Base-by-base conservation (phyloP, 2,888 invertebrate genomes). In the Willowsia nigromaculata region DNA sequence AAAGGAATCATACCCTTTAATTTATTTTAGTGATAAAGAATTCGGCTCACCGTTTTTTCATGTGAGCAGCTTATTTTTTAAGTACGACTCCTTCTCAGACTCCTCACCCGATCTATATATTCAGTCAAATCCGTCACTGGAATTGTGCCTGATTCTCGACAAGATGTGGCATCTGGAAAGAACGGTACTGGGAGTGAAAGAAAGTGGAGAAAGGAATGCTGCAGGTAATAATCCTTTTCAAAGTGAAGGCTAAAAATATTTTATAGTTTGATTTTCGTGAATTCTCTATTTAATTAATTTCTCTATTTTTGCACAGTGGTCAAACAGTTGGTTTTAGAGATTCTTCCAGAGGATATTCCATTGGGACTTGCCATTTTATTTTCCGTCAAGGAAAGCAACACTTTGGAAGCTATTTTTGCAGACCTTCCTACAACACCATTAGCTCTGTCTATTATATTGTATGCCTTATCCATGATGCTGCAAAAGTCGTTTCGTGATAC, bases 351-450 rank as follows among this genome's bases (percentile, higher is more conserved):
- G 92, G 95, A 95, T 91, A 94, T 94, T 92, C 93, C 94, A 1
- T 93, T 95, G 56, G 95, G 95, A 15, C 93, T 95, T 88, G 94
- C 94, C 0, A 95, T 95, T 93, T 94, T 95, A 25, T 92, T 95
- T 87, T 94, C 94, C 78, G 91, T 95, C 40, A 93, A 94, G 33
- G 93, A 94, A 93, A 92, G 93, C 0, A 89, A 93, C 6, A 93
- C 93, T 62, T 93, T 94, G 25, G 94, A 94, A 25, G 85, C 91
- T 1, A 93, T 94, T 88, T 94, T 94, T 89, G 92, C 92, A 22
- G 92, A 93, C 22, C 92, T 94, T 11, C 94, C 94, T 0, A 93
- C 92, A 33, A 94, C 94, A 9, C 93, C 93, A 25, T 92, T 94
- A 1, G 93, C 94, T 1, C 93, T 94, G 2, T 11, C 92, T 93